Percentiles rank a stretch among this genome's conserved stretches.
Conservation (phyloP, 30 jellyfish, hydroid and myxozoan genomes). For the Pseudorhiza aurosa region DNA sequence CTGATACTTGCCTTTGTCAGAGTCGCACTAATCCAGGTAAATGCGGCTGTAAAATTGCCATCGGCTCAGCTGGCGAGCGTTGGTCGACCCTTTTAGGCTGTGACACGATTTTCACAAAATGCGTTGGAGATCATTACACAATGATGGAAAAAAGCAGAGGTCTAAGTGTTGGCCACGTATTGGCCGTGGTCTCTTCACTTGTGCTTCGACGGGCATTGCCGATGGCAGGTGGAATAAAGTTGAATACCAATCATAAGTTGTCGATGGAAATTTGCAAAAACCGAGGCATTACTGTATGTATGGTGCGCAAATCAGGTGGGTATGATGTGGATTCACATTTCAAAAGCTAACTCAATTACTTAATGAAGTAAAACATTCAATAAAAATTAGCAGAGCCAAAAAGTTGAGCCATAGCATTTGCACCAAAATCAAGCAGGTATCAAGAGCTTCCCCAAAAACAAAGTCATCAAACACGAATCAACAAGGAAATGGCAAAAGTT, state of each 20-base stretch:
- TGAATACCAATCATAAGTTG: constrained; percentile 18
- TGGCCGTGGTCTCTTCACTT: constrained; percentile 21
- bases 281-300: constrained; percentile 11
- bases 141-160: constrained; percentile 32
- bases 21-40: background rate
- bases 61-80: constrained; percentile 39
- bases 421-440: background rate
- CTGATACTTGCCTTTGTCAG: constrained; percentile 18
- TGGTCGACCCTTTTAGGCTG: constrained; percentile 26
- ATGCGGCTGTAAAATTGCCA: background rate
- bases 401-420: too few relatives aligned
- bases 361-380: too few relatives aligned
- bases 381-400: too few relatives aligned
- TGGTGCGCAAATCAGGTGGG: constrained; percentile 4
- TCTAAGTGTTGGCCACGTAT: constrained; percentile 13
- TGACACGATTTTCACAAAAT: background rate
- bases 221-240: background rate
- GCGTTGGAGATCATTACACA: constrained; percentile 43
- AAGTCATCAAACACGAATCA: too few relatives aligned
- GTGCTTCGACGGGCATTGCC: constrained; percentile 7
- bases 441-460: too few relatives aligned
- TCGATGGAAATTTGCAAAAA: constrained; percentile 10
- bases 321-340: background rate
- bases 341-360: background rate
- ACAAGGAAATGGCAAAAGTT: too few relatives aligned